These are phyloP conservation scores for Gallinago stenura DNA, from an alignment of 2,797 vertebrate species.

Conservation along the genomic window DNA sequence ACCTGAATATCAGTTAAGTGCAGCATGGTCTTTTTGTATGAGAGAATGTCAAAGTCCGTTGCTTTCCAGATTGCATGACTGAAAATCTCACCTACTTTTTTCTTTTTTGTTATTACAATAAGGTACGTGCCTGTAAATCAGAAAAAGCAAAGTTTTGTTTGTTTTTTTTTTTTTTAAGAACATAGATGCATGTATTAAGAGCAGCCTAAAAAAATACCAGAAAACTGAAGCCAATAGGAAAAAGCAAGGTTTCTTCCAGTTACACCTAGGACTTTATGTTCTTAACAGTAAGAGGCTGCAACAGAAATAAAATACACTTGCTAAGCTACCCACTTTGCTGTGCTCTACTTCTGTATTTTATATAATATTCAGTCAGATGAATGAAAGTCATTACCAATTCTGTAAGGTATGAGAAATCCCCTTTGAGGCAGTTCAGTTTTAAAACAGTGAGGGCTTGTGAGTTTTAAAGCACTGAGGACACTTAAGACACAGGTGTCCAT, in stretches of 20 bases:
- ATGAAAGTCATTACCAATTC: neutral
- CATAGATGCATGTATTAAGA: neutral
- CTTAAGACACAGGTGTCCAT: neutral
- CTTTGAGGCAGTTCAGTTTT: neutral
- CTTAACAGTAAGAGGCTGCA: neutral
- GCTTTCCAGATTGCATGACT: constrained; percentile 94
- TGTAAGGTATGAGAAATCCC: neutral
- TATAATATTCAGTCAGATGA: neutral
- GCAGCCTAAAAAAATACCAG: neutral
- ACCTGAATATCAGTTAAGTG: constrained; percentile 97
- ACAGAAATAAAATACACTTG: neutral
- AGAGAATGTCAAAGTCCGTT: constrained; percentile 91
- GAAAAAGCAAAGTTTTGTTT: neutral
- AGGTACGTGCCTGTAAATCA: constrained; percentile 89
- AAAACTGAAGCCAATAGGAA: neutral
- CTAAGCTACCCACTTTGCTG: neutral
- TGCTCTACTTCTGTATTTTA: neutral
- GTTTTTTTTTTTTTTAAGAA: neutral
- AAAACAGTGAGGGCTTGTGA: neutral
- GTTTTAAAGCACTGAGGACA: no score
- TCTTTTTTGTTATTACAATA: constrained; percentile 95
- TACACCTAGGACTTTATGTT: neutral
- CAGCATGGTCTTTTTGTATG: constrained; percentile 95
- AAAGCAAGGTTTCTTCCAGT: neutral
- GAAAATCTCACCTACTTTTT: constrained; percentile 92